These are phyloP conservation scores for Elanoides forficatus DNA, from an alignment of 2,113 vertebrate species.

Conservation along the genomic window DNA sequence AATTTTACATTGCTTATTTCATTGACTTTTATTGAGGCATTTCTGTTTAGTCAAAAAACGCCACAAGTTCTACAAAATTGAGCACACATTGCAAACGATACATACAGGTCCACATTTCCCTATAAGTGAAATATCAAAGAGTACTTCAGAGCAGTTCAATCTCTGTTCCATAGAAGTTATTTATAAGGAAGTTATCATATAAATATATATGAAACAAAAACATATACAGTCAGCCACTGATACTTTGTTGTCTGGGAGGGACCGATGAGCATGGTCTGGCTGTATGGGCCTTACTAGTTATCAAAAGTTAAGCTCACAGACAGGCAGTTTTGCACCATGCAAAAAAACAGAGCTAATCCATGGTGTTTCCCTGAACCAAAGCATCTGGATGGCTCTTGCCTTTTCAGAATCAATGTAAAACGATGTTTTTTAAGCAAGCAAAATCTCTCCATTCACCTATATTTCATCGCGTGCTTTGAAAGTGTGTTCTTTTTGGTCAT, in stretches of 20 bases:
- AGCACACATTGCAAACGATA: accelerated
- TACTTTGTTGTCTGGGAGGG: background rate
- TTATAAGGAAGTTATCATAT: background rate
- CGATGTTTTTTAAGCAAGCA: background rate
- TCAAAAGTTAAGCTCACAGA: background rate
- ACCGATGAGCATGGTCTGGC: background rate
- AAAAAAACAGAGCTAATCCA: background rate
- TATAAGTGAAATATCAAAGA: accelerated
- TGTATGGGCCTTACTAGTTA: background rate
- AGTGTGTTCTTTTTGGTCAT: background rate
- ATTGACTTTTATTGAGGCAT: no score
- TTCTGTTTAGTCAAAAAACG: background rate
- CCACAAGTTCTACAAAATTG: background rate
- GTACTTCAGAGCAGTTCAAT: background rate
- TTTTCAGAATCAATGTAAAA: background rate
- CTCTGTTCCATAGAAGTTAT: background rate
- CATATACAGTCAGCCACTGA: background rate
- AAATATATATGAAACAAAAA: background rate
- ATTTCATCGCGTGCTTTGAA: background rate
- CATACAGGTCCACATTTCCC: background rate
- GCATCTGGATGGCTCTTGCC: background rate
- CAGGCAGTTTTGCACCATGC: background rate
- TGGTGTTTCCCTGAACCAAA: background rate
- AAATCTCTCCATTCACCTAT: background rate
- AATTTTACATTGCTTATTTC: accelerated